Evolutionary conservation across 2,888 invertebrate species (phyloP), one percentile per base, ranked within the genome.

Genomic region (Congeria kusceri): DNA sequence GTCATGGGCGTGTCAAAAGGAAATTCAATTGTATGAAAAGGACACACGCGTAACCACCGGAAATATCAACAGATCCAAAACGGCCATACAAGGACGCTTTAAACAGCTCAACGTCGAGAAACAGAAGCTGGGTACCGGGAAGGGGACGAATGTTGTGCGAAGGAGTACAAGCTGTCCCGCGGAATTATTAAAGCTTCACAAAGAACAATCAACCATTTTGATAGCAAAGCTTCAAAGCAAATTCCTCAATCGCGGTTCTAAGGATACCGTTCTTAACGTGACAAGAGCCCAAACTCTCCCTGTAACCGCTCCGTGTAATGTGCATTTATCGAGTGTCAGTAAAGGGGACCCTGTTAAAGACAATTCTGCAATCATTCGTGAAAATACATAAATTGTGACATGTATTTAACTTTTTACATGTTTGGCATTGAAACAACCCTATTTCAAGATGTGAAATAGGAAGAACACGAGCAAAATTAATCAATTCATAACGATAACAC

Each of bases 401-500:
- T n/a, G n/a, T n/a, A n/a, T n/a, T n/a, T n/a, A n/a, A n/a, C n/a
- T n/a, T n/a, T n/a, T n/a, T n/a, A n/a, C n/a, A n/a, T n/a, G n/a
- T n/a, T n/a, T n/a, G n/a, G n/a, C n/a, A n/a, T n/a, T n/a, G n/a
- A n/a, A n/a, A n/a, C n/a, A n/a, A n/a, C n/a, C n/a, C n/a, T 13
- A 18, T 9, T 13, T 18, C 9, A 29, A 20, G 13, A 65, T 28
- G 57, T 68, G 68, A 68, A 47, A 67, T 11, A 18, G 76, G 64
- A 68, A 70, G 1, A 78, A 84, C 59, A 76, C 86, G 18, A 65
- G 87, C 32, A 87, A 88, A 29, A 80, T 84, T 68, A 87, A 88
- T 29, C 86, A 87, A 39, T 83, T 85, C n/a, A 87, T 83, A 64
- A 85, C 87, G 63, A 72, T 84, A 4, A 84, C 87, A 18, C 81